Base-by-base conservation (phyloP, 1,140 invertebrate genomes). In the Zaprionus taronus region DNA sequence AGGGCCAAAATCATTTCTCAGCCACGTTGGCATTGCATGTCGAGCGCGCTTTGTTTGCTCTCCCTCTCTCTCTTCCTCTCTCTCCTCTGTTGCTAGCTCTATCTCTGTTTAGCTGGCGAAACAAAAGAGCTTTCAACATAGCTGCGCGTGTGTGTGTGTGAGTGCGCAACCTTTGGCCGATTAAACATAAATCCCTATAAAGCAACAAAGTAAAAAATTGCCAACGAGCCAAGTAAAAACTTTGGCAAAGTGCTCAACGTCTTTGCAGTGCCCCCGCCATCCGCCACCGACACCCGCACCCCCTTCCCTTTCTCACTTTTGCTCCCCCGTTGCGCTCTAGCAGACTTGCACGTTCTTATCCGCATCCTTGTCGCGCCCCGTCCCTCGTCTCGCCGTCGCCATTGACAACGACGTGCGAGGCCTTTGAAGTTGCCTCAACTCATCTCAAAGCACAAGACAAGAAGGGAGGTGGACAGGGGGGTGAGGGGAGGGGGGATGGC, bases 111-210 rank as follows among this genome's bases (percentile, higher is more conserved):
- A 44, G 62, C 71, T 47, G 66, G 47, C 70, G 58, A 81, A 74
- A 85, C 78, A 83, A 85, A 83, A 56, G 81, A 84, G 81, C 81
- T 84, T 64, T 84, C 78, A 85, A 72, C 82, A 72, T 72, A 28
- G 36, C 58, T 67, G 70, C 62, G 49, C 47, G 44, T 49, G 2
- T 56, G 51, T 58, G 38, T 58, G 49, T 72, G 65, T 60, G 67
- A 49, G 70, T 51, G 56, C 57, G 78, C 86, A 89, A 87, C 84
- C 85, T 87, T 87, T 87, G 85, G 74, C 84, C 84, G 84, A 87
- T 89, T 87, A 87, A 89, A 89, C 84, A 87, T 87, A 89, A 87
- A 87, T 87, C 84, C 84, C 81, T 81, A 84, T 89, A 84, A 87
- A 81, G 84, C 85, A 89, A 89, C 84, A 87, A 89, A 84, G 84